Evolutionary conservation across 2,797 vertebrate species (phyloP).

Genomic region (Carapus acus): DNA sequence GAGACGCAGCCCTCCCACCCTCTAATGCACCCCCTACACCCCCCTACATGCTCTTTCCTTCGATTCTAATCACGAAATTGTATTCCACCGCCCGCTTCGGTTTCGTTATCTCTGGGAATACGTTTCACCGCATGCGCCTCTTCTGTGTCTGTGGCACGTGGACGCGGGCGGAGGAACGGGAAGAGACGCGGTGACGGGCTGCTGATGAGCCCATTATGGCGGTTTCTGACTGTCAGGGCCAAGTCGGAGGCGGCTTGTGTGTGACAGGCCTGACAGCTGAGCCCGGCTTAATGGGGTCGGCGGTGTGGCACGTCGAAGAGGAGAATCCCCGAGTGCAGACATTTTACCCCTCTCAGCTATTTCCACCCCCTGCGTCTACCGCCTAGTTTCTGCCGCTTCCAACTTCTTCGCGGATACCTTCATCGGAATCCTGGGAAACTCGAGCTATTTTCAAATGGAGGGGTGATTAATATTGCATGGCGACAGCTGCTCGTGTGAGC

Average conservation of each 20-base stretch:
- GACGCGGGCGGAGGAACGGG: slow-evolving; percentile 19
- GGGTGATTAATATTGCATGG: slow-evolving; percentile 47
- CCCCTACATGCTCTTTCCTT: neutral
- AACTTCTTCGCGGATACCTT: slow-evolving; percentile 28
- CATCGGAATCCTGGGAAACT: slow-evolving; percentile 29
- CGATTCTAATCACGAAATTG: neutral
- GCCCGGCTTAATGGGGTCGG: slow-evolving; percentile 52
- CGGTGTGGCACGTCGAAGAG: slow-evolving; percentile 40
- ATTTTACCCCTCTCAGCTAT: slow-evolving; percentile 48
- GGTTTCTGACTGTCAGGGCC: slow-evolving; percentile 48
- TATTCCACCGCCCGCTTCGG: neutral
- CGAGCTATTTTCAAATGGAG: slow-evolving; percentile 22
- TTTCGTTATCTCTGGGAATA: slow-evolving; percentile 4
- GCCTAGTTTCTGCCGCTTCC: slow-evolving; percentile 40
- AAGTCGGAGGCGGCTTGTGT: slow-evolving; percentile 47
- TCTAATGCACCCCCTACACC: neutral
- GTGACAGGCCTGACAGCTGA: slow-evolving; percentile 52
- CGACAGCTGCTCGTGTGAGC: slow-evolving; percentile 10
- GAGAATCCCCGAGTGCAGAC: slow-evolving; percentile 42
- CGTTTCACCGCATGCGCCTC: slow-evolving; percentile 7
- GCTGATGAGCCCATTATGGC: slow-evolving; percentile 56
- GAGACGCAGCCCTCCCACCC: neutral
- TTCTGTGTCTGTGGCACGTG: slow-evolving; percentile 11
- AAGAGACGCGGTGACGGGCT: slow-evolving; percentile 17
- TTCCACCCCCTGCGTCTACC: slow-evolving; percentile 33